Evolutionary conservation across 2,113 vertebrate genomes (phyloP), one percentile per base, ranked within the genome.

Genomic region (Eurypyga helias): DNA sequence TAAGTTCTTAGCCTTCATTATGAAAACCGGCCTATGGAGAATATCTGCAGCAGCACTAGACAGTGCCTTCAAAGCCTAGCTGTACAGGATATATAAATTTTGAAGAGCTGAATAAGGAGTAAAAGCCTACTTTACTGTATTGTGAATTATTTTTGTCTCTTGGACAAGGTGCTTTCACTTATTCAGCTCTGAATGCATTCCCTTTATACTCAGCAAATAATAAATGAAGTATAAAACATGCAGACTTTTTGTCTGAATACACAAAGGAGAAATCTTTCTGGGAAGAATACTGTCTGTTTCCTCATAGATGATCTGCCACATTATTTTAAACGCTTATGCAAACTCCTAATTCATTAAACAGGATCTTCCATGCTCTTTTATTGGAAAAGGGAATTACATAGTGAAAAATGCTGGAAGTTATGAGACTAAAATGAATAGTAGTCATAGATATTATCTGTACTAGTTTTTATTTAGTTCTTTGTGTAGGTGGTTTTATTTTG

Each of bases 231-330:
- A 54, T 11, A n/a, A 83, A 73, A 61, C 7, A 86, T 34, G 31
- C 83, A 31, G 86, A 87, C 80, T 77, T 93, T 9, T 90, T 64
- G 92, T 82, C 55, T 95, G 81, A 86, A 62, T 90, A 9, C 38
- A 91, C 4, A 94, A 26, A 23, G 9, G 33, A 51, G 13, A n/a
- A 62, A 57, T 20, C 9, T 78, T 55, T 64, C n/a, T 28, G 10
- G 34, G 46, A 62, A 66, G 16, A 36, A 57, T 33, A 43, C 4
- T 33, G 16, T 51, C 16, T 67, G 20, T 36, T 52, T 86, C 31
- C 13, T 78, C n/a, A 31, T 49, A 38, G 23, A 41, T 48, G 12
- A 67, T 62, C 55, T 66, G 38, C 26, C 28, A 66, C n/a, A 10
- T 48, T 43, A 55, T 55, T 66, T 41, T 43, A 66, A 36, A 21